These are phyloP conservation scores for Sphyrna mokarran DNA, from an alignment of 2,113 vertebrate genomes.

Conservation along the genomic window DNA sequence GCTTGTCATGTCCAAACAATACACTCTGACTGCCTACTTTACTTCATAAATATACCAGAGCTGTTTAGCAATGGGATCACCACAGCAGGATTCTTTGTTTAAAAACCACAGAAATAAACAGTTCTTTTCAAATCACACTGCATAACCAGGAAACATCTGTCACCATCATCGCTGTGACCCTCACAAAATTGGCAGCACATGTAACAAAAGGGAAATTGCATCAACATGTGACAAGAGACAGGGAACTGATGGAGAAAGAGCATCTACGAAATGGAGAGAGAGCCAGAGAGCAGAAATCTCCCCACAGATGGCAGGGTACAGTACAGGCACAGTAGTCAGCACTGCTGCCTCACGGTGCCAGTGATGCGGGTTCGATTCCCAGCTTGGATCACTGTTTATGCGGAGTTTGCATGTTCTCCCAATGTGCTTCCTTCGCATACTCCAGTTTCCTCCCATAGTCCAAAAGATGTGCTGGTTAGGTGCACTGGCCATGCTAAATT, in stretches of 20 bases:
- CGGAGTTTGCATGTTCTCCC: too few relatives aligned
- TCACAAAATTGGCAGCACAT: neutral
- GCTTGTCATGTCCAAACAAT: neutral
- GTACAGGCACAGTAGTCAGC: too few relatives aligned
- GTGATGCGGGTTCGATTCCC: too few relatives aligned
- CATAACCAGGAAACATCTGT: neutral
- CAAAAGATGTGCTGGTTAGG: too few relatives aligned
- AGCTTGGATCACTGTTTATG: too few relatives aligned
- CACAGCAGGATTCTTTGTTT: neutral
- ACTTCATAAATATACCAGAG: neutral
- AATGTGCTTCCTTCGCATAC: too few relatives aligned
- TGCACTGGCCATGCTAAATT: too few relatives aligned
- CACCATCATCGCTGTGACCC: neutral
- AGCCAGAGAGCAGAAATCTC: too few relatives aligned
- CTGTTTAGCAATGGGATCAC: neutral
- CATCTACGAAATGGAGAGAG: too few relatives aligned
- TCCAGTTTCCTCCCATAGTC: too few relatives aligned
- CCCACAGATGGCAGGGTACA: too few relatives aligned
- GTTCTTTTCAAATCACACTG: neutral
- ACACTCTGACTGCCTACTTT: neutral
- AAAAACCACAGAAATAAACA: neutral
- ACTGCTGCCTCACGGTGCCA: too few relatives aligned
- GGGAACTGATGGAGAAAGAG: neutral
- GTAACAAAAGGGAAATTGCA: neutral
- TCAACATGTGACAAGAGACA: neutral